Evolutionary conservation across 1,140 invertebrate species (phyloP), one percentile per base, ranked within the genome.

Genomic region (Sipha flava): DNA sequence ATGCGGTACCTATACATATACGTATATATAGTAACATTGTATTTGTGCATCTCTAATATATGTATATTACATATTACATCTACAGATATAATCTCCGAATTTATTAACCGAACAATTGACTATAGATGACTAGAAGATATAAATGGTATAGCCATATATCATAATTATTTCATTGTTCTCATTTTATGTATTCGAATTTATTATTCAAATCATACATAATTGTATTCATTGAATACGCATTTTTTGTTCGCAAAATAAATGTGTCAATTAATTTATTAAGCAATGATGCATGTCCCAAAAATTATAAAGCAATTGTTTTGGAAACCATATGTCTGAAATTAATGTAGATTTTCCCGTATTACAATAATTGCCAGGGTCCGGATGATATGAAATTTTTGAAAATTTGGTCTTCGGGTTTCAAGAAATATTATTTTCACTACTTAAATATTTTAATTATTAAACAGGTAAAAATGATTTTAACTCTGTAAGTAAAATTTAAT

Each of bases 131-230:
- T 31, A 34, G 31, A 64, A 64, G 59, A 64, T 37, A 59, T 59
- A 21, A n/a, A 34, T 64, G 31, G n/a, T n/a, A 37, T 64, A 29
- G n/a, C 6, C n/a, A n/a, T 57, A 26, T 26, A 29, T 57, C 23
- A 57, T 64, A 26, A 64, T 64, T 37, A 64, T 64, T 64, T 62
- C 57, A 31, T 62, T 37, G 59, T 64, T 64, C 59, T 64, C n/a
- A 9, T 64, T 64, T 64, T n/a, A 64, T 31, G 34, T 64, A 37
- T 64, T 37, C 31, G 31, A 37, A 16, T 37, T 34, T 64, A 64
- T 37, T 64, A 64, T 64, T n/a, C 18, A 37, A 64, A 64, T 62
- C 37, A 64, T 34, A n/a, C 6, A 62, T 62, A 26, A 2, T 31
- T 62, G n/a, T n/a, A n/a, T n/a, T n/a, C n/a, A n/a, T 62, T 62